Percentiles rank a stretch among this genome's conserved stretches.
Evolutionary conservation across 2,797 vertebrate species (phyloP).

Genomic region (Sebastes kiyomatsui): DNA sequence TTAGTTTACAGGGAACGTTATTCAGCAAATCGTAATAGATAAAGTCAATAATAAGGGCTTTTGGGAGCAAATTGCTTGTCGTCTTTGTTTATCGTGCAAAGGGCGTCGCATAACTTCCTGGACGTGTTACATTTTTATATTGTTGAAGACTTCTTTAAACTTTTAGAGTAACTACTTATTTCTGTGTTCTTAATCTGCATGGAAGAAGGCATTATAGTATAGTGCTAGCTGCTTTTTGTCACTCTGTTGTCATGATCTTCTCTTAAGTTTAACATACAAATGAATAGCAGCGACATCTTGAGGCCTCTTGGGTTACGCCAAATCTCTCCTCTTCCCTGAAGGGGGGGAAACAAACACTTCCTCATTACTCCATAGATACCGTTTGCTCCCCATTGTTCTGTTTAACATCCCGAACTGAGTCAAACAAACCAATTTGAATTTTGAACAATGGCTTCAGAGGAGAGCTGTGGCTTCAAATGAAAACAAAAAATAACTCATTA

Average conservation of each 20-base stretch:
- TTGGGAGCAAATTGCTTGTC: neutral
- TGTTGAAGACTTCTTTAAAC: neutral
- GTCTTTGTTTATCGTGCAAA: neutral
- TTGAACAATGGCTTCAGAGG: neutral
- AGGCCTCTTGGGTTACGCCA: neutral
- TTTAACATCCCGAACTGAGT: neutral
- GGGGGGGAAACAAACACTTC: neutral
- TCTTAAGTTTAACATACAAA: neutral
- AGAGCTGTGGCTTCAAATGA: neutral
- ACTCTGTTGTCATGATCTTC: neutral
- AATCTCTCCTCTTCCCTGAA: neutral
- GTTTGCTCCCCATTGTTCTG: constrained; percentile 2
- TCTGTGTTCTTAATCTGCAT: neutral
- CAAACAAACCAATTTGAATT: neutral
- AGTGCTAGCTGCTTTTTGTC: neutral
- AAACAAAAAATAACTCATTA: neutral
- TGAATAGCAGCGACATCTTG: neutral
- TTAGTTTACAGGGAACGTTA: neutral
- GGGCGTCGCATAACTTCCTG: neutral
- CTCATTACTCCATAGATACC: neutral
- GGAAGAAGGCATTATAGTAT: neutral
- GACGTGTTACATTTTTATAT: neutral
- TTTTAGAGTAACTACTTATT: neutral
- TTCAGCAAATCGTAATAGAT: neutral
- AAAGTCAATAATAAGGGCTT: neutral